Conservation (phyloP, 2,797 vertebrate species). For the Pipistrellus pygmaeus region DNA sequence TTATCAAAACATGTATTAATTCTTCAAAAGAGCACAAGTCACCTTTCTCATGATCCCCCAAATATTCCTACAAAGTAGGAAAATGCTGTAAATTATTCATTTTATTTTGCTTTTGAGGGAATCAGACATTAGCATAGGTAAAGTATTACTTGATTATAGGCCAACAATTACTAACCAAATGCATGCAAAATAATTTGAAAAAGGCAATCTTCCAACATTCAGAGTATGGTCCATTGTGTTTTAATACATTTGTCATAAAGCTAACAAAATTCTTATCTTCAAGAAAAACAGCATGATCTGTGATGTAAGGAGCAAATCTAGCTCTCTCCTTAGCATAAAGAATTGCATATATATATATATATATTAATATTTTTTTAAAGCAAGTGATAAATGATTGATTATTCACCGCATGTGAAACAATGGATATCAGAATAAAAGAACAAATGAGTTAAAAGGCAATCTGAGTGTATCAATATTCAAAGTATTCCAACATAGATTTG, state of each 20-base stretch:
- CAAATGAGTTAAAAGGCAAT: not conserved
- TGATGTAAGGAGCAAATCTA: not conserved
- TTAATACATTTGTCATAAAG: not conserved
- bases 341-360: not conserved
- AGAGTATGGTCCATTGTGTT: not conserved
- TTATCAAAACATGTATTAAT: not conserved
- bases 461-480: not conserved
- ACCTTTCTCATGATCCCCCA: not conserved
- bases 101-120: slow-evolving; percentile 44
- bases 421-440: not conserved
- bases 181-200: not conserved
- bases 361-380: not conserved
- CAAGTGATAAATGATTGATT: not conserved
- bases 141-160: not conserved
- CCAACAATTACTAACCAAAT: slow-evolving; percentile 24
- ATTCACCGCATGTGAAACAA: not conserved
- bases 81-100: not conserved
- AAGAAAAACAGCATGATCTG: not conserved
- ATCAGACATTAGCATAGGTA: not conserved
- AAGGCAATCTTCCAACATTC: not conserved
- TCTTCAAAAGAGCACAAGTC: not conserved
- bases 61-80: not conserved
- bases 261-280: not conserved
- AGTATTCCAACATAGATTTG: not conserved
- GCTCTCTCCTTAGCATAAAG: not conserved